phyloP scores from a whole-genome alignment of 2,888 invertebrate genomes.

The Patella ulyssiponensis region DNA sequence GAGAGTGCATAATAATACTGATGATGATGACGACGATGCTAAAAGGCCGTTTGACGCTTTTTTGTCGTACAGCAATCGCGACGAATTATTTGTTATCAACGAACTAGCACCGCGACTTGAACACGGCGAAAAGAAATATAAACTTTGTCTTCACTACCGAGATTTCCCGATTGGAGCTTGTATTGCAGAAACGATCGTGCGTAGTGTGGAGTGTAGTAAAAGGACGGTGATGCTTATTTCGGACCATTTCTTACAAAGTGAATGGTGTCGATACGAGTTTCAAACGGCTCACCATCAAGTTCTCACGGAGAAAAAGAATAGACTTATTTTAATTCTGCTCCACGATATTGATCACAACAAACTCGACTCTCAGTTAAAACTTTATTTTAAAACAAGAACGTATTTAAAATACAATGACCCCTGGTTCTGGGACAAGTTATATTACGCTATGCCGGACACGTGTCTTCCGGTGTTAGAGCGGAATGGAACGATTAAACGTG shows the following conservation, averaged over 20 bases:
- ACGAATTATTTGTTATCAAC: constrained; percentile 88
- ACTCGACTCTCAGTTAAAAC: constrained; percentile 87
- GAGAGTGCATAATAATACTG: constrained; percentile 33
- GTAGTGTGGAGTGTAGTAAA: constrained; percentile 88
- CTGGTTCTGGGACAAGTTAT: constrained; percentile 93
- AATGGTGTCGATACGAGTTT: constrained; percentile 91
- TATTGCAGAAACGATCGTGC: constrained; percentile 88
- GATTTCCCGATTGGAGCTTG: constrained; percentile 60
- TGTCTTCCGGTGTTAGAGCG: constrained; percentile 23
- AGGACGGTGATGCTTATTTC: constrained; percentile 90
- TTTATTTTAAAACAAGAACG: constrained; percentile 88
- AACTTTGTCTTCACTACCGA: constrained; percentile 53
- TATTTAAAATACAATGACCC: constrained; percentile 90
- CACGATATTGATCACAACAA: constrained; percentile 87
- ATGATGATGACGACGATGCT: constrained; percentile 33
- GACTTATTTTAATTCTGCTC: constrained; percentile 86
- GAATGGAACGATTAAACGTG: constrained; percentile 21
- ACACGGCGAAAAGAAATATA: constrained; percentile 81
- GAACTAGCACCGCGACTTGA: constrained; percentile 87
- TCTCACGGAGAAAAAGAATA: constrained; percentile 82
- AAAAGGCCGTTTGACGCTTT: constrained; percentile 83
- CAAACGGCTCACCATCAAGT: constrained; percentile 87
- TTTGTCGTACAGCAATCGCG: constrained; percentile 84
- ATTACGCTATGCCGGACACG: constrained; percentile 82
- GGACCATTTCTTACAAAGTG: constrained; percentile 89